A percentile compares a stretch with the other conserved stretches of the same genome.
Evolutionary conservation across 1,140 invertebrate genomes (phyloP).

Genomic region (Trachelipus rathkii): DNA sequence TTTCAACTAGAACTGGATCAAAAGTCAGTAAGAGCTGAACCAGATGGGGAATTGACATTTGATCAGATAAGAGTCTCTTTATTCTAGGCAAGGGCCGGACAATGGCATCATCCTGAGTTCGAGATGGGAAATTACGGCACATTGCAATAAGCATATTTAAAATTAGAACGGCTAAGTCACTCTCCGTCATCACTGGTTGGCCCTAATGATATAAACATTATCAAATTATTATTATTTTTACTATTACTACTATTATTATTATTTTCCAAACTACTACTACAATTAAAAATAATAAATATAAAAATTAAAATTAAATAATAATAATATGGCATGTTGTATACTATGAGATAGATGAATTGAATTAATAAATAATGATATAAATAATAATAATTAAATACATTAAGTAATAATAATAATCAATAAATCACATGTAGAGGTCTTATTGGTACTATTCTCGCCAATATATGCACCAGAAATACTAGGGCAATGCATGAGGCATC

Average conservation of each 20-base stretch:
- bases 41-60: constrained; percentile 85
- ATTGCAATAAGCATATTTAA: constrained; percentile 92
- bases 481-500: too few relatives aligned
- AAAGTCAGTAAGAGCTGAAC: constrained; percentile 95
- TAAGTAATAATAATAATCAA: too few relatives aligned
- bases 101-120: constrained; percentile 70
- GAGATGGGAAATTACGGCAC: constrained; percentile 73
- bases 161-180: constrained; percentile 82
- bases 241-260: not conserved
- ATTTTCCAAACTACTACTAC: not conserved
- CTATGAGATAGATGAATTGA: too few relatives aligned
- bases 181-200: constrained; percentile 84
- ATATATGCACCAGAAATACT: too few relatives aligned
- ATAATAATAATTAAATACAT: too few relatives aligned
- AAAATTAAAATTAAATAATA: too few relatives aligned
- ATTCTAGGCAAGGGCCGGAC: constrained; percentile 89
- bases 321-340: too few relatives aligned
- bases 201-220: constrained; percentile 55
- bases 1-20: constrained; percentile 93
- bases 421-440: too few relatives aligned
- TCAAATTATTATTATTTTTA: too few relatives aligned
- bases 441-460: too few relatives aligned
- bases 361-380: too few relatives aligned
- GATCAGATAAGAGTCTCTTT: constrained; percentile 82
- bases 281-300: not conserved